Conservation (phyloP, 2,888 invertebrate genomes). For the Protophormia terraenovae region DNA sequence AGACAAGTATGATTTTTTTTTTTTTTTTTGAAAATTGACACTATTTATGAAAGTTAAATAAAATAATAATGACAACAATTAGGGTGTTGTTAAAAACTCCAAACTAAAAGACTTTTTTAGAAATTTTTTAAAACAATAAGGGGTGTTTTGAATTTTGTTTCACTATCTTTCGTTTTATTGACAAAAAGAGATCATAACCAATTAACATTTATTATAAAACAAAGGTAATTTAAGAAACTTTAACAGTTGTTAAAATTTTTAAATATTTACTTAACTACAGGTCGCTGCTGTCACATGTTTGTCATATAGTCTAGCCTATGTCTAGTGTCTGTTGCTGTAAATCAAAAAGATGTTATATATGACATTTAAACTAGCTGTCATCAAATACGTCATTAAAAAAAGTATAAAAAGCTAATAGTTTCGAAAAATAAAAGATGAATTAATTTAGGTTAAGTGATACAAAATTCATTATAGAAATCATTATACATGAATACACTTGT, state of each 20-base stretch:
- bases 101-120: neutral
- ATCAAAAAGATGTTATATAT: neutral
- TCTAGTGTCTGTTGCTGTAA: no score
- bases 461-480: slow-evolving; percentile 26
- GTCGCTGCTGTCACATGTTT: slow-evolving; percentile 9
- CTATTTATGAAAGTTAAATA: slow-evolving; percentile 48
- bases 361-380: slow-evolving; percentile 42
- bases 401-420: slow-evolving; percentile 50
- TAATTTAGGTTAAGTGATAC: no score
- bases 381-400: slow-evolving; percentile 10
- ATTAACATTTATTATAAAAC: slow-evolving; percentile 50
- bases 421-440: slow-evolving; percentile 37
- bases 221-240: slow-evolving; percentile 62
- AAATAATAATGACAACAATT: slow-evolving; percentile 42
- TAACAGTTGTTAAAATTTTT: slow-evolving; percentile 61
- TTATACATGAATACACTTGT: slow-evolving; percentile 56
- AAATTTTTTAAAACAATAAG: neutral
- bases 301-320: neutral
- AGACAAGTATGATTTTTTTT: neutral
- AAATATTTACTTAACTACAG: slow-evolving; percentile 56
- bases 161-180: neutral
- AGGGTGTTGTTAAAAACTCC: slow-evolving; percentile 18
- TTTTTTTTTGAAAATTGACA: slow-evolving; percentile 60
- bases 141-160: neutral
- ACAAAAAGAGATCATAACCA: slow-evolving; percentile 58